Conservation (phyloP, 2,888 invertebrate species). For the Octonoba sinensis region DNA sequence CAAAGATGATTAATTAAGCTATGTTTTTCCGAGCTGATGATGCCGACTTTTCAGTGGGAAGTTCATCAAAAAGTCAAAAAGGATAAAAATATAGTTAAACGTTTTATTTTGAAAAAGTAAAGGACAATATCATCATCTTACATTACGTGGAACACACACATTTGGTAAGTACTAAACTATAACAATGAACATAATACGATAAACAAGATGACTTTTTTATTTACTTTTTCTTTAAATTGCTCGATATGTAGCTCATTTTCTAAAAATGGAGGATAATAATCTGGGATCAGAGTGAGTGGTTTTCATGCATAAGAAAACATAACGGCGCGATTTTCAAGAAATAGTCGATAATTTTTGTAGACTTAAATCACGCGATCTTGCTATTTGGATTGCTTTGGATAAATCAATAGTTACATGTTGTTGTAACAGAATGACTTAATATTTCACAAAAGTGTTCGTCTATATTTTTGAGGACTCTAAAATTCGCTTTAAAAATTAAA, state of each 20-base stretch:
- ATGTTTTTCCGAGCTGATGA: no score
- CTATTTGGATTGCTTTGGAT: conserved; percentile 25
- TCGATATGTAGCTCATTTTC: neutral
- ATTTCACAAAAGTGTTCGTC: neutral
- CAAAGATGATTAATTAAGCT: no score
- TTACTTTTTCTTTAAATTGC: neutral
- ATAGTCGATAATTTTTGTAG: conserved; percentile 22
- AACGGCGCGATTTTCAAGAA: conserved; percentile 16
- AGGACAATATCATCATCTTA: no score
- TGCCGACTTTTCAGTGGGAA: no score
- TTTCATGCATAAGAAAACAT: conserved; percentile 20
- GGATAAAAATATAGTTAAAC: no score
- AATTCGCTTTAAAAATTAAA: no score
- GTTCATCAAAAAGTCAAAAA: no score
- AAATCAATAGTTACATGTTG: conserved; percentile 26
- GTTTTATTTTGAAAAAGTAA: no score
- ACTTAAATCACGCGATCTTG: conserved; percentile 36
- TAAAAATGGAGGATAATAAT: conserved; percentile 4
- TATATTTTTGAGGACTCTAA: no score
- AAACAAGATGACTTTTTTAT: neutral
- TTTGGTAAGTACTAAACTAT: no score
- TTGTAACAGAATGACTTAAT: conserved; percentile 3
- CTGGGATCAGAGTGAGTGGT: conserved; percentile 11
- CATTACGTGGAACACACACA: no score
- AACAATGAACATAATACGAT: neutral